These are phyloP conservation scores for Emys orbicularis DNA, from an alignment of 2,797 vertebrate genomes.

Conservation along the genomic window DNA sequence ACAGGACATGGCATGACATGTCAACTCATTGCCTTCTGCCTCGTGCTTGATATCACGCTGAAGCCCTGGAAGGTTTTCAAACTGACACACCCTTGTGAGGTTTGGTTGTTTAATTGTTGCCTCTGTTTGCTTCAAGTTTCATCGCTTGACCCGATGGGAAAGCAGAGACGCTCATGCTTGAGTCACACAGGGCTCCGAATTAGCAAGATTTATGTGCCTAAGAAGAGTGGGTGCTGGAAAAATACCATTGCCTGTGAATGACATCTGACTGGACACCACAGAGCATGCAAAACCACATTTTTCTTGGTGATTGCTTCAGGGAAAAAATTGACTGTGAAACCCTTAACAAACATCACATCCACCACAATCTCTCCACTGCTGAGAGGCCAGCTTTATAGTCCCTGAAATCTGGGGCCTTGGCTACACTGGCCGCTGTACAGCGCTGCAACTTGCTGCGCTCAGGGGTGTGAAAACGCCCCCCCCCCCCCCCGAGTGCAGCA, in stretches of 20 bases:
- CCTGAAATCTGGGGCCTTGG: not conserved
- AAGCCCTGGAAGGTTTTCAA: not conserved
- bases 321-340: not conserved
- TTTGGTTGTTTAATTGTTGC: not conserved
- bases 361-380: not conserved
- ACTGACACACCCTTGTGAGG: not conserved
- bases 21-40: not conserved
- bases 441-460: too few relatives aligned
- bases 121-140: not conserved
- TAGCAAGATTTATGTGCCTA: not conserved
- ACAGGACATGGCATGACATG: not conserved
- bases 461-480: too few relatives aligned
- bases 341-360: not conserved
- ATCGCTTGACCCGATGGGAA: accelerated
- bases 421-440: too few relatives aligned
- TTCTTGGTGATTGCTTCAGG: not conserved
- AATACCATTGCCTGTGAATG: not conserved
- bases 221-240: not conserved
- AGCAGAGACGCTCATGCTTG: not conserved
- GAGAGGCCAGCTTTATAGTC: not conserved
- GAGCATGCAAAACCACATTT: not conserved
- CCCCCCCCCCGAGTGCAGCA: too few relatives aligned
- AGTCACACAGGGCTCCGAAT: constrained; percentile 8
- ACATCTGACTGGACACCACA: not conserved
- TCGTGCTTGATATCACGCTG: not conserved